Evolutionary conservation across 2,888 invertebrate genomes (phyloP).

Genomic region (Agonopterix arenella): DNA sequence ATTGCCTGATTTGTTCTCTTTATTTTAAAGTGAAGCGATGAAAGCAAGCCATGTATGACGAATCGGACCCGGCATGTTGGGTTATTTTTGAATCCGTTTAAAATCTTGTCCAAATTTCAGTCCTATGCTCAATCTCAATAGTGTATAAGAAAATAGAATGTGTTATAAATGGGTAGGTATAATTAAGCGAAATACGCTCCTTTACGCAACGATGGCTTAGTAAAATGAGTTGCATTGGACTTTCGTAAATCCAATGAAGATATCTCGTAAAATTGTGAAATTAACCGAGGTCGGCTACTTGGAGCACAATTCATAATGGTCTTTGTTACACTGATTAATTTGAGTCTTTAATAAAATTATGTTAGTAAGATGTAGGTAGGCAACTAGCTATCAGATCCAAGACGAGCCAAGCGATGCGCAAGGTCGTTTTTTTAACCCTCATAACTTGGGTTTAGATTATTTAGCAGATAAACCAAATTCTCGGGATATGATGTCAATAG

Average conservation of each 20-base stretch:
- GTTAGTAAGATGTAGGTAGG: not conserved
- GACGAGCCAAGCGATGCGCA: too few relatives aligned
- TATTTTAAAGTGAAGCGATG: too few relatives aligned
- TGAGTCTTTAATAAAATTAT: conserved; percentile 1
- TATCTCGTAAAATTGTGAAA: conserved; percentile 62
- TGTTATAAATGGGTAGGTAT: not conserved
- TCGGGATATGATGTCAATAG: too few relatives aligned
- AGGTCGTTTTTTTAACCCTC: too few relatives aligned
- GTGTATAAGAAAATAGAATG: too few relatives aligned
- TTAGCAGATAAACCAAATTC: too few relatives aligned
- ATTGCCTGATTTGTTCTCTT: too few relatives aligned
- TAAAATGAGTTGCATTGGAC: conserved; percentile 39
- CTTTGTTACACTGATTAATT: conserved; percentile 44
- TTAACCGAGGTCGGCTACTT: conserved; percentile 36
- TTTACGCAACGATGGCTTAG: conserved; percentile 15
- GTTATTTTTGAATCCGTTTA: not conserved
- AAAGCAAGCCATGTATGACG: too few relatives aligned
- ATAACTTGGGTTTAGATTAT: too few relatives aligned
- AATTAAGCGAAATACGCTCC: not conserved
- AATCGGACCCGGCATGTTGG: too few relatives aligned
- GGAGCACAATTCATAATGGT: conserved; percentile 21
- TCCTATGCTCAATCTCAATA: not conserved
- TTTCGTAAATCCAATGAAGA: conserved; percentile 60
- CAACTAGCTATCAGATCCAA: too few relatives aligned
- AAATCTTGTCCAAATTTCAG: not conserved